Percentiles rank a stretch among this genome's conserved stretches.
Conservation (phyloP, 1,140 invertebrate species). For the Papilio aristodemus region DNA sequence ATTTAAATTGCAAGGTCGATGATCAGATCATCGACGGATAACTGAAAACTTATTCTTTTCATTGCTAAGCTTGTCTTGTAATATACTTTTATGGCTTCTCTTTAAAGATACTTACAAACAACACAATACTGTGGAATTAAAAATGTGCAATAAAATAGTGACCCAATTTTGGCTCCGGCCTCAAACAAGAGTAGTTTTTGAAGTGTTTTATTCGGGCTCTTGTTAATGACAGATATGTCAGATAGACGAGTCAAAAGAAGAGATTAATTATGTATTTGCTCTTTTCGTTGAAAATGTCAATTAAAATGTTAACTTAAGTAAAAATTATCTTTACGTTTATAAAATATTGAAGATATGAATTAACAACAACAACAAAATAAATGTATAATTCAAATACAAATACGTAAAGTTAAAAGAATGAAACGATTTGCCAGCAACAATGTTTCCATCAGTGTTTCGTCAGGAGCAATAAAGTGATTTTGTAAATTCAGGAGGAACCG, state of each 20-base stretch:
- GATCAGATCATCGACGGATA: neutral
- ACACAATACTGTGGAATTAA: neutral
- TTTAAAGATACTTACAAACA: slow-evolving; percentile 11
- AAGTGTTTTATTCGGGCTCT: slow-evolving; percentile 14
- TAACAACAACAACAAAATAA: too few relatives aligned
- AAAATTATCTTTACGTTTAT: neutral
- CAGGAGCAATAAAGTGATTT: neutral
- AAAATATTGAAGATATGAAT: too few relatives aligned
- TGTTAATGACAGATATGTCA: slow-evolving; percentile 17
- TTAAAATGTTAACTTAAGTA: neutral
- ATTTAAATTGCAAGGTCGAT: neutral
- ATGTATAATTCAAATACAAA: too few relatives aligned
- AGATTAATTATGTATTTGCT: slow-evolving; percentile 13
- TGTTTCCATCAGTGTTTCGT: too few relatives aligned
- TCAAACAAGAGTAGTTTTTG: slow-evolving; percentile 13
- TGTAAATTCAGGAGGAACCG: too few relatives aligned
- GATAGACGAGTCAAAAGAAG: slow-evolving; percentile 18
- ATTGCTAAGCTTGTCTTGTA: neutral
- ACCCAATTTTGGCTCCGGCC: slow-evolving; percentile 3
- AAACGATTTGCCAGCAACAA: too few relatives aligned
- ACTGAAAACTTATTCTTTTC: neutral
- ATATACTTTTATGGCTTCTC: neutral
- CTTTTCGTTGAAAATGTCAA: neutral
- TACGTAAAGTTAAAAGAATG: neutral
- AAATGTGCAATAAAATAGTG: slow-evolving; percentile 8